A percentile compares a stretch with the other conserved stretches of the same genome.
Evolutionary conservation across 2,113 vertebrate species (phyloP).

Genomic region (Struthio camelus): DNA sequence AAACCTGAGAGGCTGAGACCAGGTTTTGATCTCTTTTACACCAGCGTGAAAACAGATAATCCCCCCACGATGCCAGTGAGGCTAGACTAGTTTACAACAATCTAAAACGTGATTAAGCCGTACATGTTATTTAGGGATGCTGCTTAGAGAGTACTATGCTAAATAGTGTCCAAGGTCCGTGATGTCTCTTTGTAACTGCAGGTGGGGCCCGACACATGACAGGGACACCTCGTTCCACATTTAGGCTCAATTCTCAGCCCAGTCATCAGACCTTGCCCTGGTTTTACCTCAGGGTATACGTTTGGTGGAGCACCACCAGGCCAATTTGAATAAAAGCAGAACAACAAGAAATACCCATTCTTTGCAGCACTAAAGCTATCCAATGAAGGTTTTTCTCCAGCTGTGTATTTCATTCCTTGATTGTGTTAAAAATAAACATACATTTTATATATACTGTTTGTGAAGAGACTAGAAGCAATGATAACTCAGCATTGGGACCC

Average conservation of each 20-base stretch:
- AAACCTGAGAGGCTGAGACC: background rate
- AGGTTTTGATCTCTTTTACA: background rate
- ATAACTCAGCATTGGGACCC: background rate
- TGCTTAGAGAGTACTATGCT: background rate
- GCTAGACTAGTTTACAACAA: background rate
- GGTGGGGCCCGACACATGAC: background rate
- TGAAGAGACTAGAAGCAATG: background rate
- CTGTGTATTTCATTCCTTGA: background rate
- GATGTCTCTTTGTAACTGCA: background rate
- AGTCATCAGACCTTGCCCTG: background rate
- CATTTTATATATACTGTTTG: background rate
- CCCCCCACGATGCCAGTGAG: background rate
- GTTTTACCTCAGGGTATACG: background rate
- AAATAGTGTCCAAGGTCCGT: background rate
- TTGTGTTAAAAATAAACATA: background rate
- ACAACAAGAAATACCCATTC: background rate
- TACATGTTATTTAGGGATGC: background rate
- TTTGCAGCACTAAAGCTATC: fast-evolving
- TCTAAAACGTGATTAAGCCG: background rate
- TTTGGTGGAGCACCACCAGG: background rate
- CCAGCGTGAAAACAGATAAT: background rate
- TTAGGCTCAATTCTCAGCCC: background rate
- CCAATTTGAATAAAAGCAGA: background rate
- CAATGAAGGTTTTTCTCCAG: background rate
- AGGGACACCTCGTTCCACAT: background rate